Conservation (phyloP, 2,888 invertebrate genomes). For the Oligia fasciuncula region DNA sequence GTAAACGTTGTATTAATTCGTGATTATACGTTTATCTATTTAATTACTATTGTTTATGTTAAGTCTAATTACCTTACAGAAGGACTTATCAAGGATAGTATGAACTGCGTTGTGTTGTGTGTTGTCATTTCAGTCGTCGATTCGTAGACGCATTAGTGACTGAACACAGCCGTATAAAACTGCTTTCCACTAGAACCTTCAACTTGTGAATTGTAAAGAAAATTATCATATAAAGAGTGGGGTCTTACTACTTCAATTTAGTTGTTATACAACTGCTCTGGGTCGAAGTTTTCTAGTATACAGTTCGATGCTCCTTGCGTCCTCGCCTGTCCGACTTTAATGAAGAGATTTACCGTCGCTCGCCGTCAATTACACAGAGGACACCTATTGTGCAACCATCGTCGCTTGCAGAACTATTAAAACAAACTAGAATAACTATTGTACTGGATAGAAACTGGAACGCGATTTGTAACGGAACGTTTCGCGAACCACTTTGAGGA, state of each 20-base stretch:
- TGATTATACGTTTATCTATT: constrained; percentile 36
- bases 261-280: constrained; percentile 50
- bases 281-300: constrained; percentile 49
- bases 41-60: constrained; percentile 32
- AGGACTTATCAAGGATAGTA: constrained; percentile 19
- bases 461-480: constrained; percentile 45
- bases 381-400: constrained; percentile 54
- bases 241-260: constrained; percentile 65
- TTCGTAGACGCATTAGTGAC: not conserved
- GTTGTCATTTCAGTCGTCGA: constrained; percentile 6
- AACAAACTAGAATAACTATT: constrained; percentile 55
- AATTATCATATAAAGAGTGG: constrained; percentile 64
- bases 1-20: constrained; percentile 27
- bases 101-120: constrained; percentile 23
- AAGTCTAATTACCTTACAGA: constrained; percentile 38
- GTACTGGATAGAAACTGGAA: constrained; percentile 36
- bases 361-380: constrained; percentile 51
- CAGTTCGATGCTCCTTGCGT: constrained; percentile 54
- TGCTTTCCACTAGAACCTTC: constrained; percentile 34
- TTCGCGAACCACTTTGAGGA: constrained; percentile 41
- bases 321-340: constrained; percentile 42
- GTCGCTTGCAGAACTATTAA: constrained; percentile 45
- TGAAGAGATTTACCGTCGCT: constrained; percentile 54
- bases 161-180: constrained; percentile 39
- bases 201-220: constrained; percentile 58